Base-by-base conservation (phyloP, 2,888 invertebrate genomes). In the Lagria hirta region DNA sequence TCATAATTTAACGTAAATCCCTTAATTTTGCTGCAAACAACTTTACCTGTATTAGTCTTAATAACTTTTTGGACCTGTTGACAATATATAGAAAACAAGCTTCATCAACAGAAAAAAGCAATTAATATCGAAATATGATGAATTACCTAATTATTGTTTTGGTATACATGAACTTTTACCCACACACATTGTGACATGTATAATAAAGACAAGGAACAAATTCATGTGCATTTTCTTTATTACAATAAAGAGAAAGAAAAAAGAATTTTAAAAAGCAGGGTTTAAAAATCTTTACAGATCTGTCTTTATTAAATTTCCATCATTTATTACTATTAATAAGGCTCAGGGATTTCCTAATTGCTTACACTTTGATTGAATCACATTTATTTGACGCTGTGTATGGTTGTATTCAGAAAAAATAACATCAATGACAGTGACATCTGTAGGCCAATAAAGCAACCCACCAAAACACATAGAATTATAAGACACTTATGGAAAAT, bases 291-390 rank as follows among this genome's bases (percentile, higher is more conserved):
- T n/a, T 37, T 36, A 42, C 41, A 33, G 41, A 28, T 38, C 29
- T 43, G 42, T 48, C 33, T 48, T 48, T 43, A 42, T 43, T 35
- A 35, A 23, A 29, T 40, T 34, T 11, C 27, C 16, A 14, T 30
- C 32, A 34, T 46, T 51, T 54, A 57, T 57, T 57, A 57, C 54
- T 56, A 54, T 51, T 41, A 38, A 48, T 57, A 57, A 55, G 57
- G 55, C 57, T 49, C 51, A 41, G 49, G 50, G 52, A 50, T 35
- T 54, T 51, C 47, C 40, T 40, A 55, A 57, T 54, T 57, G 55
- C 55, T 57, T 54, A 49, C n/a, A n/a, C n/a, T n/a, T n/a, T n/a
- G n/a, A n/a, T n/a, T n/a, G n/a, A n/a, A n/a, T n/a, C n/a, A n/a
- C n/a, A n/a, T n/a, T n/a, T n/a, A 44, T 43, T 32, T 43, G 29